A percentile compares a stretch with the other conserved stretches of the same genome.
phyloP scores from a whole-genome alignment of 2,113 vertebrate species.

The Muntiacus reevesi region DNA sequence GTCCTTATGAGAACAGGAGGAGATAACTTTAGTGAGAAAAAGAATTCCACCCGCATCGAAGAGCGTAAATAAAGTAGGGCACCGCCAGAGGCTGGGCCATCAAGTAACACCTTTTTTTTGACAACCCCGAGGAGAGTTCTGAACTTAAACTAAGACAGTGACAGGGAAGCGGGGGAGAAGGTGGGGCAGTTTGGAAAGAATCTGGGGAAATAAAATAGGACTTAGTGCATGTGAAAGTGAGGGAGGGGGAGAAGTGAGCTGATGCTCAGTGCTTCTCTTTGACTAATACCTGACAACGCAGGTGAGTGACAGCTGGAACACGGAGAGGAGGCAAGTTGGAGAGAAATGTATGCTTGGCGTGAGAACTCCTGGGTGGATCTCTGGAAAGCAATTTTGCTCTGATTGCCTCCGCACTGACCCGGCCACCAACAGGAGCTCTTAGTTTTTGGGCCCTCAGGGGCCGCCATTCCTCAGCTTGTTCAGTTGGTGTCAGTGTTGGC shows the following conservation, averaged over 20 bases:
- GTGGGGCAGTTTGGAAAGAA: background rate
- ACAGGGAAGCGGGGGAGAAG: background rate
- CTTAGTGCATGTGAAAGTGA: background rate
- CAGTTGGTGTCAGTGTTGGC: background rate
- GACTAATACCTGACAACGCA: background rate
- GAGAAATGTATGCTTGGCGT: rapidly evolving
- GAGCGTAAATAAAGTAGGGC: too few species aligned
- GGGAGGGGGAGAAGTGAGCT: background rate
- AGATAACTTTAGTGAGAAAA: background rate
- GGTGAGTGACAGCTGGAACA: background rate
- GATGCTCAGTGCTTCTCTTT: too few species aligned
- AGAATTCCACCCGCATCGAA: background rate
- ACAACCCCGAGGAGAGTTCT: background rate
- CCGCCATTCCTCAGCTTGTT: background rate
- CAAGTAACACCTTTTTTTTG: background rate
- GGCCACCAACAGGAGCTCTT: too few species aligned
- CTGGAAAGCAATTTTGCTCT: background rate
- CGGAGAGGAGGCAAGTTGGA: background rate
- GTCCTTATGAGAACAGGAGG: background rate
- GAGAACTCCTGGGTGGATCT: background rate
- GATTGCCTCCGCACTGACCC: background rate
- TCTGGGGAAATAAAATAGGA: background rate
- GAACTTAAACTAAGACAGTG: background rate
- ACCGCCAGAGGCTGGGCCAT: background rate
- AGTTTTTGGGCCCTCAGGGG: background rate